These are phyloP conservation scores for Nemoura dubitans DNA, from an alignment of 2,888 invertebrate genomes.

Conservation along the genomic window DNA sequence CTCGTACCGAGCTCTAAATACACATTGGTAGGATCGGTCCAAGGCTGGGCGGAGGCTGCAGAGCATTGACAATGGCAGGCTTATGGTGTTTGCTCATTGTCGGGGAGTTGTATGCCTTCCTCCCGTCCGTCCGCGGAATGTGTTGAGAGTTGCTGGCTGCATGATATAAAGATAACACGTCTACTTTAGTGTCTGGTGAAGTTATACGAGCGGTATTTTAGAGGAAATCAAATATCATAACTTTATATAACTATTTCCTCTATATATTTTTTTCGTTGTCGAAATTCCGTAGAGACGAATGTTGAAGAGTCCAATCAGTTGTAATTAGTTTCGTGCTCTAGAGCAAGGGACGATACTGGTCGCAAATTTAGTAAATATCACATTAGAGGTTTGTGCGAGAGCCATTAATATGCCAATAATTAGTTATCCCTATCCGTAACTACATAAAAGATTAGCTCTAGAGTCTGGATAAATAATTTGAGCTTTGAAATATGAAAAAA, in stretches of 20 bases:
- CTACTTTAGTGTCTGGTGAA: not conserved
- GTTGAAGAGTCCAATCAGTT: not conserved
- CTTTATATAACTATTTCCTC: too few relatives aligned
- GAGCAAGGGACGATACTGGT: not conserved
- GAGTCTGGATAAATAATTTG: not conserved
- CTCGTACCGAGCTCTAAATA: not conserved
- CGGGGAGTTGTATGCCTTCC: not conserved
- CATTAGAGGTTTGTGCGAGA: not conserved
- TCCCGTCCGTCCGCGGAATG: not conserved
- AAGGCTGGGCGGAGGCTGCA: not conserved
- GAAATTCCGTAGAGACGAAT: not conserved
- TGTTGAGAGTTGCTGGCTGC: not conserved
- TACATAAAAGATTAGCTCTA: not conserved
- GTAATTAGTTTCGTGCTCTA: not conserved
- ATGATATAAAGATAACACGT: not conserved
- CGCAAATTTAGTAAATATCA: not conserved
- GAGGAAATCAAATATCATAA: too few relatives aligned
- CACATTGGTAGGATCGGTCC: conserved; percentile 9
- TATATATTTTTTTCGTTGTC: not conserved
- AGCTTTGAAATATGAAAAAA: too few relatives aligned
- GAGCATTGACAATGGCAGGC: not conserved
- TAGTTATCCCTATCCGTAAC: not conserved
- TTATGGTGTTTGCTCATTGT: not conserved
- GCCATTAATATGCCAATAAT: not conserved
- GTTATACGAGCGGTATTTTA: not conserved